These are phyloP conservation scores for Hirtodrosophila histrioides DNA, from an alignment of 2,888 invertebrate genomes.

Conservation along the genomic window DNA sequence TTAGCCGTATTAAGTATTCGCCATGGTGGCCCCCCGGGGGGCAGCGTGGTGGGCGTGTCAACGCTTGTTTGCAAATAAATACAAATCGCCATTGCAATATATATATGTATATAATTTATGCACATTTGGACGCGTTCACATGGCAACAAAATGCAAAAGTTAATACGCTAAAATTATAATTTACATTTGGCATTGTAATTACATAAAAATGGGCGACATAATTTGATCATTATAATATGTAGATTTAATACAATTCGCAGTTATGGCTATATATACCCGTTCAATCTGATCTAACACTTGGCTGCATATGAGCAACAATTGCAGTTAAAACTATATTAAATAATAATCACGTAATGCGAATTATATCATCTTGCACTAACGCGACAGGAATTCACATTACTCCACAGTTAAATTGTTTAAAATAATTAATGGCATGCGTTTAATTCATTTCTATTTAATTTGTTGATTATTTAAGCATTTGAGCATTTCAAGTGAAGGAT, in stretches of 20 bases:
- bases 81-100: conserved; percentile 60
- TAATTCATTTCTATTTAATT: conserved; percentile 11
- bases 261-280: not conserved
- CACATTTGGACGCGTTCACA: conserved; percentile 37
- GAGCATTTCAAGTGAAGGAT: too few species aligned
- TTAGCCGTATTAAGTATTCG: conserved; percentile 29
- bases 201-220: conserved; percentile 35
- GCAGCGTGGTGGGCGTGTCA: conserved; percentile 20
- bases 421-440: conserved; percentile 9
- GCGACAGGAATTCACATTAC: conserved; percentile 13
- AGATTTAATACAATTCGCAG: conserved; percentile 6
- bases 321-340: conserved; percentile 57
- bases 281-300: conserved; percentile 18
- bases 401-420: not conserved
- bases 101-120: conserved; percentile 57
- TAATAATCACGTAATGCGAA: conserved; percentile 57
- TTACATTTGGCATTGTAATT: conserved; percentile 53
- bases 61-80: conserved; percentile 71
- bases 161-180: conserved; percentile 52
- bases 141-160: conserved; percentile 45
- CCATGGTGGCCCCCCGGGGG: not conserved
- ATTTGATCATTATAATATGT: conserved; percentile 14
- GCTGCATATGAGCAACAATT: conserved; percentile 14
- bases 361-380: conserved; percentile 32
- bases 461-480: conserved; percentile 17